A percentile compares a stretch with the other conserved stretches of the same genome.
Evolutionary conservation across 2,797 vertebrate species (phyloP).

Genomic region (Enteromius fasciolatus): DNA sequence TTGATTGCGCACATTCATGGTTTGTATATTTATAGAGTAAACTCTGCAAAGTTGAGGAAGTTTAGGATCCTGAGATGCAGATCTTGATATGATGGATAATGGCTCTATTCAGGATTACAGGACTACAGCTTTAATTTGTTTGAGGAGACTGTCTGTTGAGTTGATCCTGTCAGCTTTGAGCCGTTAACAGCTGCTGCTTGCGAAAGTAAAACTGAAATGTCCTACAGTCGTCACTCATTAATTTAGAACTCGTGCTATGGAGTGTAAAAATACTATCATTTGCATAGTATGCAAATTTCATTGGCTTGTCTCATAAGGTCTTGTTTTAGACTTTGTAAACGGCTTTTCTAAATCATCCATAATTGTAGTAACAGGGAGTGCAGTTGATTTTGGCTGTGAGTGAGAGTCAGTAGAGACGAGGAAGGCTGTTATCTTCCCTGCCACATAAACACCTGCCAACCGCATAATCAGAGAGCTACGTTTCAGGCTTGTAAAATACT

Average conservation of each 20-base stretch:
- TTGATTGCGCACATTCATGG: neutral
- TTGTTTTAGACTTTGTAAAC: slow-evolving; percentile 19
- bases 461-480: slow-evolving; percentile 50
- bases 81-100: slow-evolving; percentile 13
- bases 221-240: neutral
- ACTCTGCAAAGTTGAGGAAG: neutral
- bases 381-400: slow-evolving; percentile 38
- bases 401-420: slow-evolving; percentile 60
- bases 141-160: slow-evolving; percentile 26
- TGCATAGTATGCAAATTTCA: slow-evolving; percentile 30
- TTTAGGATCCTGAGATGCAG: slow-evolving; percentile 11
- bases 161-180: slow-evolving; percentile 14
- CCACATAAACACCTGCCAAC: slow-evolving; percentile 63
- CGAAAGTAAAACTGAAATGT: slow-evolving; percentile 35
- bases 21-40: neutral
- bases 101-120: neutral
- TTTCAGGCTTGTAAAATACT: slow-evolving; percentile 49
- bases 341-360: slow-evolving; percentile 14
- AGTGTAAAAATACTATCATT: neutral
- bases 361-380: slow-evolving; percentile 7
- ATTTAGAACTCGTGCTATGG: neutral
- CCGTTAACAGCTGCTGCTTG: slow-evolving; percentile 50
- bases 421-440: slow-evolving; percentile 67
- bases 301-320: neutral
- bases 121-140: slow-evolving; percentile 9